A percentile compares a stretch with the other conserved stretches of the same genome.
Evolutionary conservation across 1,140 invertebrate genomes (phyloP).

Genomic region (Drosophila funebris): DNA sequence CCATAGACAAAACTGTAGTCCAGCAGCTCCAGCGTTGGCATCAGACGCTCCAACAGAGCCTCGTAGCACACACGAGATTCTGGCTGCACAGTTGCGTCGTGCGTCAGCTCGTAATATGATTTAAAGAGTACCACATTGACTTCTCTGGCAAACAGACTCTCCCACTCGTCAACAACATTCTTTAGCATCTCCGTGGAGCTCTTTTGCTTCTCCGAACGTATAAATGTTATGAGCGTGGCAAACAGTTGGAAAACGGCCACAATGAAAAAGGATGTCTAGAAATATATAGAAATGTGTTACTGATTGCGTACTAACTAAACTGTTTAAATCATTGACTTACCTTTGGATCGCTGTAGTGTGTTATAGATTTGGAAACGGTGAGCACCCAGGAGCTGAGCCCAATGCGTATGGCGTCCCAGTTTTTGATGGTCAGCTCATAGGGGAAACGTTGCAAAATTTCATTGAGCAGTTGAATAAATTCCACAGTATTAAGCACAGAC

Average conservation of each 20-base stretch:
- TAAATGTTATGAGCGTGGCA: slow-evolving; percentile 83
- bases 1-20: slow-evolving; percentile 67
- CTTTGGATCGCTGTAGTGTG: slow-evolving; percentile 83
- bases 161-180: slow-evolving; percentile 86
- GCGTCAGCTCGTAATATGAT: slow-evolving; percentile 83
- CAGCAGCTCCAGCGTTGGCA: slow-evolving; percentile 54
- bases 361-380: slow-evolving; percentile 84
- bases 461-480: slow-evolving; percentile 83
- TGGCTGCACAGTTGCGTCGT: slow-evolving; percentile 44
- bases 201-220: slow-evolving; percentile 84
- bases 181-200: slow-evolving; percentile 83
- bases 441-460: slow-evolving; percentile 83
- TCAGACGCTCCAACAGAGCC: slow-evolving; percentile 49
- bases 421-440: slow-evolving; percentile 81
- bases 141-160: slow-evolving; percentile 85
- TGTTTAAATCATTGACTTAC: slow-evolving; percentile 56
- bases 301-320: no score
- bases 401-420: slow-evolving; percentile 89
- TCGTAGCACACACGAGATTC: slow-evolving; percentile 48
- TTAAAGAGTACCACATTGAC: slow-evolving; percentile 85
- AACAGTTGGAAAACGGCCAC: slow-evolving; percentile 85
- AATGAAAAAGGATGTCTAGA: slow-evolving; percentile 84
- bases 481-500: slow-evolving; percentile 74
- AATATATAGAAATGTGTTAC: neutral
- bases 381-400: slow-evolving; percentile 87